Evolutionary conservation across 2,888 invertebrate species (phyloP), one percentile per base, ranked within the genome.

Genomic region (Onchidella celtica): DNA sequence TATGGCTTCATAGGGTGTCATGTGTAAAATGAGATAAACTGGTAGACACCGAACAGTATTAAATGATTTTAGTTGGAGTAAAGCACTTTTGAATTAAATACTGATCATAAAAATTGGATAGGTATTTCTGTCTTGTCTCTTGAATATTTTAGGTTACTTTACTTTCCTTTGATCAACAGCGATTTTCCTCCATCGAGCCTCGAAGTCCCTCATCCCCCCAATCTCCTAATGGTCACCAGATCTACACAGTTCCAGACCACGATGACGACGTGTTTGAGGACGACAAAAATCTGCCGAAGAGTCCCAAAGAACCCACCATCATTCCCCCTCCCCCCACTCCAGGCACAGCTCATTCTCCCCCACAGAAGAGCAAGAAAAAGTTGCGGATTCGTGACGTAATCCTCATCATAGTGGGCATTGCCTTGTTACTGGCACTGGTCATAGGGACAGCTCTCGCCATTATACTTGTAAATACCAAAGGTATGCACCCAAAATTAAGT

Each of bases 131-230:
- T n/a, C n/a, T n/a, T n/a, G n/a, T n/a, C n/a, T n/a, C 59, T 27
- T 6, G 3, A n/a, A 59, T 27, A 59, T 4, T 3, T 24, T 59
- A 11, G n/a, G n/a, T 24, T 24, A 4, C 3, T 3, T 59, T 59
- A 24, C 36, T 40, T 68, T 55, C 40, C 4, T 55, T 32, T 21
- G 4, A 24, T 55, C 73, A 14, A 68, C 84, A 84, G 84, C 79
- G 84, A 29, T 82, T 82, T 59, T 84, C 84, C 61, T 81, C 84
- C 72, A 82, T 82, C 47, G 84, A 84, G 36, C 79, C 79, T 9
- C 79, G 81, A 3, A 68, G 57, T 24, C 84, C 84, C 27, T 65
- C 79, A 32, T 38, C 79, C 36, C 72, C 83, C n/a, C 24, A 59
- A 34, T 40, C 84, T 32, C 81, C 81, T 61, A 79, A 63, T 57